Conservation (phyloP, 1,140 invertebrate species). For the Drosophila varians region DNA sequence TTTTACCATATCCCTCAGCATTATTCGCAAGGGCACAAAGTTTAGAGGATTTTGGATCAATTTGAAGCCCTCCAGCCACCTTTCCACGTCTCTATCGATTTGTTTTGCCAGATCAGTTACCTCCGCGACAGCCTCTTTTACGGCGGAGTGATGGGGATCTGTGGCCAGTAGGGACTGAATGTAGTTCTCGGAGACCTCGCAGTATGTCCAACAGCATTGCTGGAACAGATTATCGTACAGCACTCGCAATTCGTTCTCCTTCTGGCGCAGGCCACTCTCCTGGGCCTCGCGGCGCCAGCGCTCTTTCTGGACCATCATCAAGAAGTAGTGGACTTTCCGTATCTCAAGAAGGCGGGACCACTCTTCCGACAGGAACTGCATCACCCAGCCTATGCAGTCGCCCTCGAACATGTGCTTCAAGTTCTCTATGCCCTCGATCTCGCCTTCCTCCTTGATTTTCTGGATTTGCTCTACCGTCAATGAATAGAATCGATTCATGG, state of each 20-base stretch:
- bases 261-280: constrained; percentile 87
- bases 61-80: constrained; percentile 84
- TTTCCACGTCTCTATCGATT: constrained; percentile 84
- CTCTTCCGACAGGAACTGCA: constrained; percentile 86
- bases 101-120: constrained; percentile 85
- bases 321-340: constrained; percentile 87
- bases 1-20: constrained; percentile 40
- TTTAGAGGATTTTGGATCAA: constrained; percentile 76
- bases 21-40: constrained; percentile 69
- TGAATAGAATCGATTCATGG: neutral
- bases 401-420: neutral
- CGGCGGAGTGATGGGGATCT: constrained; percentile 85
- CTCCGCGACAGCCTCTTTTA: constrained; percentile 84
- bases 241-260: constrained; percentile 86
- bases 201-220: constrained; percentile 84
- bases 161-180: constrained; percentile 87
- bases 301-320: constrained; percentile 87
- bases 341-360: constrained; percentile 88
- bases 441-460: constrained; percentile 17
- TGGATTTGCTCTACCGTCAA: too few species aligned
- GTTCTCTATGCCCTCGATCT: constrained; percentile 60
- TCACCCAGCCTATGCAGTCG: constrained; percentile 41
- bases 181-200: constrained; percentile 87
- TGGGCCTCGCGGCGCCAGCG: constrained; percentile 87
- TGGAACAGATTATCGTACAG: constrained; percentile 89